A percentile compares a stretch with the other conserved stretches of the same genome.
phyloP scores from a whole-genome alignment of 2,888 invertebrate species.

The Lamellibrachia columna region DNA sequence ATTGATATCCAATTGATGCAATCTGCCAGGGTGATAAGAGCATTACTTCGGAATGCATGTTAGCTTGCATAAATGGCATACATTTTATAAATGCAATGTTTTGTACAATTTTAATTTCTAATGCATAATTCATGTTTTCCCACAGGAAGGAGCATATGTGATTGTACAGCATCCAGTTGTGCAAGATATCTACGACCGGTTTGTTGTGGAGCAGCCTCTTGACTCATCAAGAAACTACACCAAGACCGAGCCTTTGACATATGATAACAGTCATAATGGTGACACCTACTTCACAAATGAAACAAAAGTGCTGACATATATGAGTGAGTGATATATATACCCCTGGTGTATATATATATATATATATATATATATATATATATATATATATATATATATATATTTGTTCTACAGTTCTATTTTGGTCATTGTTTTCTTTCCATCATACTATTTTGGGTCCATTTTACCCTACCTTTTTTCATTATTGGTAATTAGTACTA shows the following conservation, averaged over 20 bases:
- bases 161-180: background rate
- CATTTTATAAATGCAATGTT: background rate
- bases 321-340: background rate
- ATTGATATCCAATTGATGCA: background rate
- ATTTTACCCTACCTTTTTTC: background rate
- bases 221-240: background rate
- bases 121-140: background rate
- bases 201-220: background rate
- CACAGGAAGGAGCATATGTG: slow-evolving; percentile 11
- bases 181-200: background rate
- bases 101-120: background rate
- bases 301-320: background rate
- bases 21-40: background rate
- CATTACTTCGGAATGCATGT: background rate
- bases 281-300: slow-evolving; percentile 8
- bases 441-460: background rate
- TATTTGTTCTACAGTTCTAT: background rate
- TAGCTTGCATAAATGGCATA: background rate
- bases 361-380: no score
- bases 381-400: no score
- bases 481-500: background rate
- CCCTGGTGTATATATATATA: no score
- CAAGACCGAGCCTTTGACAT: background rate
- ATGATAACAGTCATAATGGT: background rate
- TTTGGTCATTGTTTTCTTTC: background rate